Conservation (phyloP, 2,888 invertebrate species). For the Ctenicera cuprea region DNA sequence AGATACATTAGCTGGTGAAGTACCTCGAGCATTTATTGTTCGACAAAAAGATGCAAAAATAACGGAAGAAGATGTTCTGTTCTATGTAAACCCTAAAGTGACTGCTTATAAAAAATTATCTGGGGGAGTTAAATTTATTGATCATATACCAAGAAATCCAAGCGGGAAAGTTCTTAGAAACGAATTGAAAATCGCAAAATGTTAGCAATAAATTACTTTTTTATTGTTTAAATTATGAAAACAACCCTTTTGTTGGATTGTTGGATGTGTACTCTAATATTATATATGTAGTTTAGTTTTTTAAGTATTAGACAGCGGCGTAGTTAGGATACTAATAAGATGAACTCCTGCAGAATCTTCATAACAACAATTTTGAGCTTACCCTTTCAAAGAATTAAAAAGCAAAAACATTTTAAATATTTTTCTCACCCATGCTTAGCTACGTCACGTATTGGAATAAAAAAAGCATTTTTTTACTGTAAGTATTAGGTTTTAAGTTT, state of each 20-base stretch:
- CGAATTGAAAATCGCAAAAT: constrained; percentile 74
- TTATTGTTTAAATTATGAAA: background rate
- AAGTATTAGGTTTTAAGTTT: no score
- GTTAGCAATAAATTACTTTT: constrained; percentile 14
- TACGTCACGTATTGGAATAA: no score
- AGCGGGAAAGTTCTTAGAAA: constrained; percentile 86
- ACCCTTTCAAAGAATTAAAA: no score
- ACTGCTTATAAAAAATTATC: constrained; percentile 83
- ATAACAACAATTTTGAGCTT: no score
- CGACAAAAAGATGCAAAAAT: constrained; percentile 75
- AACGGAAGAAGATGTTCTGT: constrained; percentile 76
- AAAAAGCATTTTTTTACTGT: no score
- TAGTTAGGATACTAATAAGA: no score
- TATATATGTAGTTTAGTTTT: no score
- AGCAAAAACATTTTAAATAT: no score
- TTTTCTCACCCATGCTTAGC: no score
- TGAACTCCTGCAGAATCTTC: no score
- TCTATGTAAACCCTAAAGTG: constrained; percentile 79
- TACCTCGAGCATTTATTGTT: constrained; percentile 85
- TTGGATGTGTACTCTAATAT: no score
- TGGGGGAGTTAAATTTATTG: constrained; percentile 82
- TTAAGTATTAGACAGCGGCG: no score
- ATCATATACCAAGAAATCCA: constrained; percentile 83
- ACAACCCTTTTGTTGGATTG: background rate
- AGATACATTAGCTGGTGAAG: constrained; percentile 82